Base-by-base conservation (phyloP, 2,797 vertebrate species). In the Gila robusta region DNA sequence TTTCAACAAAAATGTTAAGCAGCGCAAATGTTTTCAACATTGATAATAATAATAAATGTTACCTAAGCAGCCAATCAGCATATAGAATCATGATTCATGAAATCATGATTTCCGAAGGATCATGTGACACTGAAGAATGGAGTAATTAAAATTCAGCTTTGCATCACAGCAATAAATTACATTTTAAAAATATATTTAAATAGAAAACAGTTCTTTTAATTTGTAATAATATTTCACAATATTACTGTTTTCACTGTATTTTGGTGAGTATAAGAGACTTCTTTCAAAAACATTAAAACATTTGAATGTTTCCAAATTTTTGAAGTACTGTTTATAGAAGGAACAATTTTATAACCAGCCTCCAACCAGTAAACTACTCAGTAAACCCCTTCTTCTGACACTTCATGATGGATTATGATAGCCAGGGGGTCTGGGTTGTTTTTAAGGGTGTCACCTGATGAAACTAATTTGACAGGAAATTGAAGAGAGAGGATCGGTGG, bases 391-490 rank as follows among this genome's bases (percentile, higher is more conserved):
- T 71, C 5, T 39, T n/a, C 23, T 26, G 49, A 71, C 62, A 23
- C 64, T 23, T 14, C 19, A 14, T 71, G 32, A 80, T 67, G 78
- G 59, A 80, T 80, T 80, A 28, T 67, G 41, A 67, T 66, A 66
- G 78, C 78, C 56, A 49, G 26, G 39, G 37, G 21, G 8, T 26
- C 47, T 37, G 47, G 2, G 28, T 81, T 67, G 47, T 49, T 70
- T 81, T 71, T 69, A 52, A 52, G 16, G 66, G 44, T 19, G 35
- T 81, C 21, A 56, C 71, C 41, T 52, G 44, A 74, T 74, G 28
- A 81, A 76, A 86, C 56, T 47, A 74, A 76, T 76, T 76, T 62
- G 71, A 81, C 52, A 79, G 74, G 28, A 54, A 69, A 54, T 54
- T 54, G 32, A 52, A 62, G 37, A 64, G 59, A 56, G 64, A 73